These are phyloP conservation scores for Callaeas wilsoni DNA, from an alignment of 2,113 vertebrate genomes.

Conservation along the genomic window DNA sequence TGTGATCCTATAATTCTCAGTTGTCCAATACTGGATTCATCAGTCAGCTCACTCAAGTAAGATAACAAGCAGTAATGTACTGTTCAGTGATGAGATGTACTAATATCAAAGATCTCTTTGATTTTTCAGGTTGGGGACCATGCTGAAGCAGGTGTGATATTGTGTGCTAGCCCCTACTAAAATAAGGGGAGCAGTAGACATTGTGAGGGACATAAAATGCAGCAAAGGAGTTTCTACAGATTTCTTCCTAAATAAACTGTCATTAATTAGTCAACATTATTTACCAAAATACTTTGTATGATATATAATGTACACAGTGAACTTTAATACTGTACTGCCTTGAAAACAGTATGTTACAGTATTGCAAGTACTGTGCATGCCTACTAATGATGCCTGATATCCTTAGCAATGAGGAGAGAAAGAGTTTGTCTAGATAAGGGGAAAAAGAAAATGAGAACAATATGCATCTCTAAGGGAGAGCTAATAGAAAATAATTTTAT, in stretches of 20 bases:
- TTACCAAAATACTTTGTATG: background rate
- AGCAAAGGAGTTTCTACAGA: background rate
- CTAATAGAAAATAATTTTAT: background rate
- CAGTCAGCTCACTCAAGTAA: background rate
- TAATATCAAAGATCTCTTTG: background rate
- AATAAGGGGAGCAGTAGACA: background rate
- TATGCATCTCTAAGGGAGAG: background rate
- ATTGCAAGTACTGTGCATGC: background rate
- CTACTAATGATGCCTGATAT: background rate
- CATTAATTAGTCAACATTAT: background rate
- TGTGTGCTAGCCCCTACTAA: background rate
- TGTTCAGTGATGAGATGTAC: background rate
- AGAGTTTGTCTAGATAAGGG: background rate
- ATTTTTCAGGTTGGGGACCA: background rate
- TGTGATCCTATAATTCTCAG: background rate
- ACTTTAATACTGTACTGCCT: background rate
- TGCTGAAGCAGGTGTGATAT: background rate
- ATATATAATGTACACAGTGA: background rate
- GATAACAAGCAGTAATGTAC: background rate
- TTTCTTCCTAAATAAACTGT: background rate
- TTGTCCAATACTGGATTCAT: background rate
- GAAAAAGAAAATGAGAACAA: background rate
- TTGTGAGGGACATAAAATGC: background rate
- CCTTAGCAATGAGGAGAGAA: background rate
- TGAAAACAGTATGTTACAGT: background rate